phyloP scores from a whole-genome alignment of 2,888 invertebrate genomes.

The Nycteola revayana region DNA sequence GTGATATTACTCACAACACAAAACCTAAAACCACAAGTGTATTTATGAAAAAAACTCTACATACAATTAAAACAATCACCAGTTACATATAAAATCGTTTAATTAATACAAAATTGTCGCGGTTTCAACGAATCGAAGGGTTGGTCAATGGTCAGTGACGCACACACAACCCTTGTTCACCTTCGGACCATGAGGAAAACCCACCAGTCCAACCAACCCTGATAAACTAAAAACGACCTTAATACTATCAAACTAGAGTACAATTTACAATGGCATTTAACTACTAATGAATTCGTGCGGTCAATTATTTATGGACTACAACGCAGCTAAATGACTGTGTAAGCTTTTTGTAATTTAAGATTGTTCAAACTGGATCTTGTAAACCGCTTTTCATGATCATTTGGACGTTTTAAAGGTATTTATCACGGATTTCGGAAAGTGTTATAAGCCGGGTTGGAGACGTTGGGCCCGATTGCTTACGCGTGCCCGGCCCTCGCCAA shows the following conservation, averaged over 20 bases:
- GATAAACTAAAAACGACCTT: conserved; percentile 30
- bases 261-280: conserved; percentile 22
- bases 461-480: too few species aligned
- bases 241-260: conserved; percentile 23
- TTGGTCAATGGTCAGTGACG: conserved; percentile 50
- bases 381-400: too few species aligned
- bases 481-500: too few species aligned
- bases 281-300: conserved; percentile 44
- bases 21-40: too few species aligned
- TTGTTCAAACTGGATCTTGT: conserved; percentile 15
- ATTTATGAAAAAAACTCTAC: too few species aligned
- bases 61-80: conserved; percentile 5
- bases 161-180: conserved; percentile 54
- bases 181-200: conserved; percentile 60
- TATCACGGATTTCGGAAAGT: too few species aligned
- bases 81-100: conserved; percentile 13
- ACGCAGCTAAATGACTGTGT: conserved; percentile 30
- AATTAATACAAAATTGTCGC: conserved; percentile 24
- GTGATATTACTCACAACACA: too few species aligned
- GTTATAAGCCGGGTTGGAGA: too few species aligned
- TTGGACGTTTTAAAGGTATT: too few species aligned
- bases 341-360: conserved; percentile 23
- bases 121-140: conserved; percentile 46
- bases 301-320: conserved; percentile 38
- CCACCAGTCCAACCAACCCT: conserved; percentile 21